These are phyloP conservation scores for Penaeus chinensis DNA, from an alignment of 1,140 invertebrate genomes.

Conservation along the genomic window DNA sequence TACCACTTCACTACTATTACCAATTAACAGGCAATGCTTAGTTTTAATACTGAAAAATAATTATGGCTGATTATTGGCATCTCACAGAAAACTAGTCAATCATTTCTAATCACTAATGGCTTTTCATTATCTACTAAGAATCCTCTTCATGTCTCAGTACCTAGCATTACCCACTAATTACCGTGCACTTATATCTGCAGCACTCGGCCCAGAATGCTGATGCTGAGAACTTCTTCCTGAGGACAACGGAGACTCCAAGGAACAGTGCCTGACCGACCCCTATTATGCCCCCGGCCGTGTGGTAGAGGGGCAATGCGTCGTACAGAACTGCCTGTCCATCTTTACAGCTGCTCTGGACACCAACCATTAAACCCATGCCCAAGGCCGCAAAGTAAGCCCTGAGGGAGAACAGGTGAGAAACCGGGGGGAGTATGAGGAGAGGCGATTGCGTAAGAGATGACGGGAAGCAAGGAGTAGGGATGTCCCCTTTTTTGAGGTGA, in stretches of 20 bases:
- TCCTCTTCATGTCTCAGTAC: too few relatives aligned
- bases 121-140: too few relatives aligned
- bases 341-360: constrained; percentile 65
- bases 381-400: constrained; percentile 59
- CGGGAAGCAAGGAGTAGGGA: not conserved
- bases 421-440: not conserved
- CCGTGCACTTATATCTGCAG: constrained; percentile 93
- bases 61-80: too few relatives aligned
- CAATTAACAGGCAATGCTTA: too few relatives aligned
- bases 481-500: not conserved
- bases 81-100: too few relatives aligned
- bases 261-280: constrained; percentile 86
- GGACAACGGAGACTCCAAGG: constrained; percentile 85
- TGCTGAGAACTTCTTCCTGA: constrained; percentile 95
- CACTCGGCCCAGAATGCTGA: constrained; percentile 96
- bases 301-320: constrained; percentile 91
- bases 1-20: too few relatives aligned
- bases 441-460: not conserved
- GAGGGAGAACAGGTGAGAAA: constrained; percentile 18
- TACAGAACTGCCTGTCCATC: constrained; percentile 82
- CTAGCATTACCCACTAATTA: constrained; percentile 69
- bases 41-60: too few relatives aligned
- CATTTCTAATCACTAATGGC: not conserved
- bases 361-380: constrained; percentile 68
- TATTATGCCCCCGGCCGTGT: constrained; percentile 92